Evolutionary conservation across 2,113 vertebrate species (phyloP).

Genomic region (Arizona elegans): DNA sequence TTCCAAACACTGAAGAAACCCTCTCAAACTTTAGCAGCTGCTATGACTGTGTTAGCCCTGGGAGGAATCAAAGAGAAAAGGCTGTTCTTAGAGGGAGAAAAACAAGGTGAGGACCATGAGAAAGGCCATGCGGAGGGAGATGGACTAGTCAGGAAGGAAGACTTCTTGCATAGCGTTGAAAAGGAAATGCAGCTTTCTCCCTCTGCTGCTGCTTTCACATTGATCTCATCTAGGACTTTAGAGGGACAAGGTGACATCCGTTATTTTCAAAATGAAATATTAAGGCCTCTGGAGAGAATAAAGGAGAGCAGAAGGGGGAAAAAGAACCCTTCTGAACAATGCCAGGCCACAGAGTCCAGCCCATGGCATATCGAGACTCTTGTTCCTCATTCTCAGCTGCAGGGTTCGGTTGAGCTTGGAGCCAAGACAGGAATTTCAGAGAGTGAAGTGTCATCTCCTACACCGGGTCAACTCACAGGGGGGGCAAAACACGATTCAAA

Average conservation of each 20-base stretch:
- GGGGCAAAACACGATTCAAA: not conserved
- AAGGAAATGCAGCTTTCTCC: not conserved
- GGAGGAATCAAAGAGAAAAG: not conserved
- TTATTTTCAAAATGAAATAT: slow-evolving; percentile 13
- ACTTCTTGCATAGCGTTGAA: not conserved
- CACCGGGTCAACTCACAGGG: not conserved
- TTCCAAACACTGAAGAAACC: not conserved
- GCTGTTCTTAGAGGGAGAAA: not conserved
- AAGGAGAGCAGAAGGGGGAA: slow-evolving; percentile 21
- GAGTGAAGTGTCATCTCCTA: not conserved
- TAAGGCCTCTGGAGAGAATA: not conserved
- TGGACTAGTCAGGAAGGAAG: not conserved
- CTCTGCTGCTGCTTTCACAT: slow-evolving; percentile 19
- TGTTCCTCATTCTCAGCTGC: not conserved
- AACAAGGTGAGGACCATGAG: not conserved
- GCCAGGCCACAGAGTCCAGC: slow-evolving; percentile 16
- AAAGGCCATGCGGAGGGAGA: not conserved
- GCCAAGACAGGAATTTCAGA: not conserved
- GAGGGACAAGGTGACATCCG: not conserved
- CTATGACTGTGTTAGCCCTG: not conserved
- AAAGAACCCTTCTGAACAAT: not conserved
- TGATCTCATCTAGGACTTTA: not conserved
- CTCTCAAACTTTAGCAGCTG: not conserved
- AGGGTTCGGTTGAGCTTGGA: not conserved
- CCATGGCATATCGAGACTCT: not conserved